Evolutionary conservation across 2,113 vertebrate species (phyloP).

Genomic region (Butorides virescens): DNA sequence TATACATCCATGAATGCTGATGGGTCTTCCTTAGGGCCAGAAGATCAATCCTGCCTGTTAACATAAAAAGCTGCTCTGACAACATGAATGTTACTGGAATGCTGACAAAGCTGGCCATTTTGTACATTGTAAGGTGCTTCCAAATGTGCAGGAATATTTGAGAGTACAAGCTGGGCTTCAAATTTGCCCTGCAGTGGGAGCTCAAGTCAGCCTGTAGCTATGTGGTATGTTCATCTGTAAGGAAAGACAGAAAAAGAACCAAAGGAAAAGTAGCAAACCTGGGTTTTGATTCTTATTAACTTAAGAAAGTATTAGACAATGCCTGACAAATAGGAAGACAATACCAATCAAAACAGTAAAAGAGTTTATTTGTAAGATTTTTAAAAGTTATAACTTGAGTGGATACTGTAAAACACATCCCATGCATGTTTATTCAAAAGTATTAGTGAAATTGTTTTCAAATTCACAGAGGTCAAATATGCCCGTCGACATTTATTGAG

Average conservation of each 20-base stretch:
- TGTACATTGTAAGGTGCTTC: neutral
- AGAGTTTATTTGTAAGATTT: neutral
- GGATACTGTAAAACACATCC: neutral
- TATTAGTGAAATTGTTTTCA: neutral
- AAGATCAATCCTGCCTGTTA: neutral
- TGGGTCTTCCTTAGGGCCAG: neutral
- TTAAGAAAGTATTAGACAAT: neutral
- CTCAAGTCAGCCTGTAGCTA: neutral
- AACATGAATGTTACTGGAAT: neutral
- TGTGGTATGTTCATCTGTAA: neutral
- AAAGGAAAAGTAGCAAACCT: neutral
- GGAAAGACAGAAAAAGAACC: neutral
- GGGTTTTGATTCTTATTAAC: neutral
- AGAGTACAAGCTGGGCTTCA: neutral
- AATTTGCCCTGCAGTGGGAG: neutral
- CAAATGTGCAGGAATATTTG: neutral
- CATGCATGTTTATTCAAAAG: neutral
- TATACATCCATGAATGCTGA: neutral
- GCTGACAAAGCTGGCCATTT: neutral
- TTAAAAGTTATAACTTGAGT: neutral
- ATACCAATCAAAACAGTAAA: neutral
- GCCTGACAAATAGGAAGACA: neutral
- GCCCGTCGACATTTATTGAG: accelerated
- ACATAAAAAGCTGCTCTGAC: neutral
- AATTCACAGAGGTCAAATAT: neutral